Conservation (phyloP, 2,888 invertebrate species). For the Cephus runcator region DNA sequence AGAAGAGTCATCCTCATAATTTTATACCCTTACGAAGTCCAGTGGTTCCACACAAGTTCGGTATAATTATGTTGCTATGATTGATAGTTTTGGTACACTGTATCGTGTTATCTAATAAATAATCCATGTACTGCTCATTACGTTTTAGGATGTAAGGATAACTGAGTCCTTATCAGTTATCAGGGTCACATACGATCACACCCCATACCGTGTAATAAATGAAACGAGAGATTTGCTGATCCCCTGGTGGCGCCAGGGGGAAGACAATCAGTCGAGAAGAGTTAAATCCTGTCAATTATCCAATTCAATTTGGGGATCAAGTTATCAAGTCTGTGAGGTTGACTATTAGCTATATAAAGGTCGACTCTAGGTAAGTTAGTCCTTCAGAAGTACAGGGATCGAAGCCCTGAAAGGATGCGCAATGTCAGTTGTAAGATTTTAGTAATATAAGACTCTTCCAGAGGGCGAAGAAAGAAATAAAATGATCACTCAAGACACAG, state of each 20-base stretch:
- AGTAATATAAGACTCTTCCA: neutral
- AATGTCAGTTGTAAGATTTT: neutral
- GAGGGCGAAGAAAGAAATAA: neutral
- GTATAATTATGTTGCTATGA: neutral
- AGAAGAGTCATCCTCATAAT: neutral
- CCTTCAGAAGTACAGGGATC: neutral
- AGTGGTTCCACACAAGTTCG: neutral
- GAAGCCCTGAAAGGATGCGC: neutral
- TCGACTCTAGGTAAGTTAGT: neutral
- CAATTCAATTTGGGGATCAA: slow-evolving; percentile 47
- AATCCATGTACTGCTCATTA: neutral
- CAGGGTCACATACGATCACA: neutral
- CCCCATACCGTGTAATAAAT: slow-evolving; percentile 38
- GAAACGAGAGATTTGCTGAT: slow-evolving; percentile 16
- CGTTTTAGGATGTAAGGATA: neutral
- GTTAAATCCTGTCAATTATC: slow-evolving; percentile 37
- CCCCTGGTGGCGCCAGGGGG: slow-evolving; percentile 17
- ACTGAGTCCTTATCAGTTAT: neutral
- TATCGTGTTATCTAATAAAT: neutral
- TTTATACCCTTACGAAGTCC: no score
- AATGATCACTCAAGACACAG: neutral
- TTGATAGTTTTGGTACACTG: neutral
- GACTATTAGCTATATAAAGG: neutral
- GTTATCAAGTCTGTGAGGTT: slow-evolving; percentile 6
- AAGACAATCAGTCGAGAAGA: slow-evolving; percentile 30